phyloP scores from a whole-genome alignment of 2,113 vertebrate genomes.

The Anhinga anhinga region DNA sequence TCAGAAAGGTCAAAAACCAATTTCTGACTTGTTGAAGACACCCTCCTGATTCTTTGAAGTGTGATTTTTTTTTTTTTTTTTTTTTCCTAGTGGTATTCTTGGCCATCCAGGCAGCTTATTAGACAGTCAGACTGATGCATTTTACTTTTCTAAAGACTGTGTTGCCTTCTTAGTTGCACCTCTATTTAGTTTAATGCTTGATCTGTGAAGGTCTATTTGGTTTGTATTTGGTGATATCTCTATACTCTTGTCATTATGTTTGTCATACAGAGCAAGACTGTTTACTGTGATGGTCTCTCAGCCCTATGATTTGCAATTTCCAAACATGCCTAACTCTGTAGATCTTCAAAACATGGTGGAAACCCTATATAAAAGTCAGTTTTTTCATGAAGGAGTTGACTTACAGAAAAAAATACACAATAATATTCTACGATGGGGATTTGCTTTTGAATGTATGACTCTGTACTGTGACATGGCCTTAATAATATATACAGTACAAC shows the following conservation, averaged over 20 bases:
- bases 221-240: not conserved
- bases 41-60: conserved; percentile 59
- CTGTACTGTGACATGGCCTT: not conserved
- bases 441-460: not conserved
- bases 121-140: not conserved
- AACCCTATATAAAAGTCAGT: not conserved
- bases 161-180: too few relatives aligned
- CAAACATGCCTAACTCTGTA: not conserved
- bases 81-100: not conserved
- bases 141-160: not conserved
- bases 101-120: conserved; percentile 22
- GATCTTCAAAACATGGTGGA: not conserved
- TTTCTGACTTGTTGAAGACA: conserved; percentile 66
- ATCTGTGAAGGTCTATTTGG: not conserved
- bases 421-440: not conserved
- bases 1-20: conserved; percentile 64
- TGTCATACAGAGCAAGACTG: not conserved
- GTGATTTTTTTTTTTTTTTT: not conserved
- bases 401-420: not conserved
- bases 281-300: not conserved
- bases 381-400: not conserved
- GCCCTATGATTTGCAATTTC: not conserved
- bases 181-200: not conserved
- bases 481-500: not conserved
- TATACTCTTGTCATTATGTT: not conserved